Conservation (phyloP, 2,888 invertebrate species). For the Cantharis nigra region DNA sequence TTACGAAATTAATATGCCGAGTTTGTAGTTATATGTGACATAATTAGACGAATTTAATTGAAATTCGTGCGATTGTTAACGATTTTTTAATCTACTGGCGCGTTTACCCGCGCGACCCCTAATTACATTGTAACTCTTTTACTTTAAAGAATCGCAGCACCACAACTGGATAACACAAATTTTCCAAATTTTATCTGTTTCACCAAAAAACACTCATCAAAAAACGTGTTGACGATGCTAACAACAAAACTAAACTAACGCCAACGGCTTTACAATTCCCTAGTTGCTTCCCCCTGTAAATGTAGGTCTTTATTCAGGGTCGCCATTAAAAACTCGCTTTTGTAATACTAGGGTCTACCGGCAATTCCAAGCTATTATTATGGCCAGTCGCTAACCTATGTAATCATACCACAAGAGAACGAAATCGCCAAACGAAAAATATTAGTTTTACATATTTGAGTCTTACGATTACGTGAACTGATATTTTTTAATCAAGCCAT, state of each 20-base stretch:
- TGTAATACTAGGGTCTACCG: constrained; percentile 44
- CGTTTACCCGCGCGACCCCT: neutral
- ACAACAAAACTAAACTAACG: constrained; percentile 48
- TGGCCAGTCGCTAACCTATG: constrained; percentile 33
- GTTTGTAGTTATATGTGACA: constrained; percentile 30
- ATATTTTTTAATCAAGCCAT: constrained; percentile 24
- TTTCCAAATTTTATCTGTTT: constrained; percentile 3
- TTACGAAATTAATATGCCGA: constrained; percentile 35
- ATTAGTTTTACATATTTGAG: neutral
- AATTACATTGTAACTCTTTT: neutral
- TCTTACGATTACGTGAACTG: constrained; percentile 6
- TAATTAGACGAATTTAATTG: constrained; percentile 38
- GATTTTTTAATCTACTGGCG: neutral
- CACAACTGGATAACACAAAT: neutral
- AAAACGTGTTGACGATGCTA: constrained; percentile 44
- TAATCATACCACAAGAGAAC: constrained; percentile 21
- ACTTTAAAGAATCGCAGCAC: neutral
- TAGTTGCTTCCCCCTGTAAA: constrained; percentile 47
- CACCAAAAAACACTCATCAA: constrained; percentile 17
- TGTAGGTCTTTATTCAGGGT: constrained; percentile 50
- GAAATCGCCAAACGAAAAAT: constrained; percentile 10
- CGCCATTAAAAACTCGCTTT: constrained; percentile 56
- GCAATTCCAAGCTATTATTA: constrained; percentile 52
- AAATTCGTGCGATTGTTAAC: constrained; percentile 13
- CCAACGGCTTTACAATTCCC: constrained; percentile 42